A percentile compares a stretch with the other conserved stretches of the same genome.
These are phyloP conservation scores for Drosophila eohydei DNA, from an alignment of 2,888 invertebrate species.

Conservation along the genomic window DNA sequence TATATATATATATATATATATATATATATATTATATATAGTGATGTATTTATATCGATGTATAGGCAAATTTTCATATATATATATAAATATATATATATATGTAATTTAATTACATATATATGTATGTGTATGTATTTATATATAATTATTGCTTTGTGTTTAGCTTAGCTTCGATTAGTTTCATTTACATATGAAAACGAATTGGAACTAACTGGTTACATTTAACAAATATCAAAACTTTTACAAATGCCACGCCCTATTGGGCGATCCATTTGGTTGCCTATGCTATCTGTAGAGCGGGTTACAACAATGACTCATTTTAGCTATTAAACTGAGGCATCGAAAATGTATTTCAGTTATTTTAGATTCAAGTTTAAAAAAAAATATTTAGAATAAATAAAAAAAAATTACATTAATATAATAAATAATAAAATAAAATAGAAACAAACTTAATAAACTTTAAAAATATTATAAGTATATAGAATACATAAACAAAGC, in stretches of 20 bases:
- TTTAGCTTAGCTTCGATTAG: background rate
- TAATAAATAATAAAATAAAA: no score
- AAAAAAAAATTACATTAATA: no score
- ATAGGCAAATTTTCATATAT: no score
- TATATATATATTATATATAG: background rate
- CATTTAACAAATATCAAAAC: background rate
- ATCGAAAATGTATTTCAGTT: no score
- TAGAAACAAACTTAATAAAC: no score
- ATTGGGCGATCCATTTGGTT: background rate
- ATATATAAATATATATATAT: background rate
- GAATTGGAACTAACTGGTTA: background rate
- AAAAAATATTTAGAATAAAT: no score
- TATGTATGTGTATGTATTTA: background rate
- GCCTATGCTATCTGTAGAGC: background rate
- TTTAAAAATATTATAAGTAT: no score
- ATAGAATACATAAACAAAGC: no score
- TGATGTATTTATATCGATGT: no score
- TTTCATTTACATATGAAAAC: background rate
- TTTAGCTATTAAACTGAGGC: no score
- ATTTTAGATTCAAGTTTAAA: no score
- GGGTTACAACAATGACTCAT: no score
- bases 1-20: background rate
- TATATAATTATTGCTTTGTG: background rate
- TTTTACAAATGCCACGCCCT: background rate
- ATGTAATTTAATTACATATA: background rate